Evolutionary conservation across 2,113 vertebrate genomes (phyloP).

Genomic region (Syngnathus typhle): DNA sequence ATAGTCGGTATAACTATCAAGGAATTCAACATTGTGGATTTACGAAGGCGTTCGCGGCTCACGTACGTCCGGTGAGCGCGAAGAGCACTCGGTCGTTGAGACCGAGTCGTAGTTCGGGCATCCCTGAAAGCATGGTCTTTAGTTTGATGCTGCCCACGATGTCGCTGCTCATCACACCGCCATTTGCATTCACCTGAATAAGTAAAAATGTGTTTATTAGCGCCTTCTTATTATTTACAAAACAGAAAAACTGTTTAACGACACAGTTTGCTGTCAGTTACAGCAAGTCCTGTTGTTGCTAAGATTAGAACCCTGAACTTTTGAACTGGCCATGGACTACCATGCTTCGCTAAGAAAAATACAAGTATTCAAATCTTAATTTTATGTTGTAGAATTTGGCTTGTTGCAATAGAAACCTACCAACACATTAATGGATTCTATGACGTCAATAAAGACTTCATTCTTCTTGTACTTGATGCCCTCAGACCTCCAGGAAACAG

Average conservation of each 20-base stretch:
- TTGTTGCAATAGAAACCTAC: constrained; percentile 55
- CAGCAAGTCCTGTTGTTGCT: too few relatives aligned
- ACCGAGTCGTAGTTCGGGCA: constrained; percentile 87
- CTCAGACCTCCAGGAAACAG: constrained; percentile 93
- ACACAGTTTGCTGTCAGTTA: too few relatives aligned
- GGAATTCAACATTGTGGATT: neutral
- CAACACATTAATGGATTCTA: constrained; percentile 89
- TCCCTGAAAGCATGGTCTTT: constrained; percentile 87
- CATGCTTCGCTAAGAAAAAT: neutral
- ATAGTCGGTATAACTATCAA: constrained; percentile 6
- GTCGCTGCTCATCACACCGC: constrained; percentile 87
- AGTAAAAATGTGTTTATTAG: neutral
- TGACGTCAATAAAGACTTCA: constrained; percentile 93
- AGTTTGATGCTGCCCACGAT: constrained; percentile 87
- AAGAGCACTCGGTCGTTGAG: constrained; percentile 87
- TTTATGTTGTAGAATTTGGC: neutral
- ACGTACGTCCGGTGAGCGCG: constrained; percentile 83
- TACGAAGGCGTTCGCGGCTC: neutral
- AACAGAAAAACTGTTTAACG: too few relatives aligned
- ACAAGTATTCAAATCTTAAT: neutral
- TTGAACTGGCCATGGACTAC: neutral
- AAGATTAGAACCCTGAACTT: neutral
- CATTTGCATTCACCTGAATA: constrained; percentile 80
- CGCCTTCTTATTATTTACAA: too few relatives aligned
- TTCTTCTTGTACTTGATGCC: constrained; percentile 94